Evolutionary conservation across 1,140 invertebrate species (phyloP).

Genomic region (Aradophagus sp.): DNA sequence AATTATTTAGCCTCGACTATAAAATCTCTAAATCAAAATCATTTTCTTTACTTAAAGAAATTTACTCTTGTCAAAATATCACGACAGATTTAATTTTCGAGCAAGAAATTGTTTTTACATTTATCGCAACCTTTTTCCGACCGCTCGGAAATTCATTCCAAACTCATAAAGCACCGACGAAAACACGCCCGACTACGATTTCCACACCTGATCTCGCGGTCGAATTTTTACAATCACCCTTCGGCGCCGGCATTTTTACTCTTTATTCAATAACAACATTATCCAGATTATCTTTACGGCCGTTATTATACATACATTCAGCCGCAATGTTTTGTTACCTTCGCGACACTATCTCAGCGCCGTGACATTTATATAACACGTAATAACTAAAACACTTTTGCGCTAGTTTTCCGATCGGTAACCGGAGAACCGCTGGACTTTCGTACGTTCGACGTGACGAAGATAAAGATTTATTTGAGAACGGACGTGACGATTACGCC

Average conservation of each 20-base stretch:
- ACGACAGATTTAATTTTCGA: too few relatives aligned
- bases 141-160: too few relatives aligned
- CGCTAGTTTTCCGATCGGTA: constrained; percentile 16
- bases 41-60: too few relatives aligned
- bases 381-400: constrained; percentile 33
- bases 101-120: too few relatives aligned
- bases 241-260: constrained; percentile 18
- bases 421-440: constrained; percentile 27
- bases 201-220: too few relatives aligned
- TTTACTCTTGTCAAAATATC: too few relatives aligned
- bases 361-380: constrained; percentile 43
- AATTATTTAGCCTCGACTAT: too few relatives aligned
- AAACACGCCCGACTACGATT: too few relatives aligned
- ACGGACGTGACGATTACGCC: constrained; percentile 26
- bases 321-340: constrained; percentile 34
- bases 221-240: too few relatives aligned
- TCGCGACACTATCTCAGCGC: constrained; percentile 9
- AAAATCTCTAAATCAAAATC: too few relatives aligned
- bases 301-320: constrained; percentile 27
- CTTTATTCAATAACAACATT: constrained; percentile 37
- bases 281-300: constrained; percentile 36
- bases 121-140: too few relatives aligned
- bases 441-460: constrained; percentile 34
- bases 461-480: constrained; percentile 43
- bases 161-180: too few relatives aligned